phyloP scores from a whole-genome alignment of 2,797 vertebrate genomes.

The Phoeniculus purpureus region DNA sequence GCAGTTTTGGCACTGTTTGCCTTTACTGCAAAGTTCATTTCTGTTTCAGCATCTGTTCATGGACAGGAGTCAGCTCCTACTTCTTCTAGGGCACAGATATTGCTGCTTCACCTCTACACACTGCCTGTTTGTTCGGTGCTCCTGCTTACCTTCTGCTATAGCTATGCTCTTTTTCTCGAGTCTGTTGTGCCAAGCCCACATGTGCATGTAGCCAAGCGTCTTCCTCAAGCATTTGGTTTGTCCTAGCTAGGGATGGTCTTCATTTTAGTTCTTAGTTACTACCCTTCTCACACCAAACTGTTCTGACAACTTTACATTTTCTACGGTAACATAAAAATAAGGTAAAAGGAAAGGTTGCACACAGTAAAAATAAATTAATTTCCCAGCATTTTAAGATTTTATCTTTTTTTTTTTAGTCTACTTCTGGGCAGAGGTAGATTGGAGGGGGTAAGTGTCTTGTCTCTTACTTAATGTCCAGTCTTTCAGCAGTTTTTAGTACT shows the following conservation, averaged over 20 bases:
- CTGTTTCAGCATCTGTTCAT: constrained; percentile 51
- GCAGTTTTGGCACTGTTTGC: constrained; percentile 32
- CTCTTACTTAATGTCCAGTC: constrained; percentile 22
- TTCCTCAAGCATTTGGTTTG: neutral
- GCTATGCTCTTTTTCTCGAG: neutral
- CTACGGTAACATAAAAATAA: neutral
- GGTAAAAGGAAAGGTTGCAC: neutral
- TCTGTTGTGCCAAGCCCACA: neutral
- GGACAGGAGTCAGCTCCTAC: neutral
- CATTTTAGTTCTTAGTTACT: neutral
- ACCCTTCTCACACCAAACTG: neutral
- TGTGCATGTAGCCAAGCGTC: neutral
- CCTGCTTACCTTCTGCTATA: neutral
- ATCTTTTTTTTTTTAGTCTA: neutral
- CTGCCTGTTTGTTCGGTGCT: neutral
- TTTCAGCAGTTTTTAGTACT: neutral
- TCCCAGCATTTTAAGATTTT: neutral
- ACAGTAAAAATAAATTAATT: neutral
- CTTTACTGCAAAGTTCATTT: constrained; percentile 32
- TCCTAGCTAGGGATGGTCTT: neutral
- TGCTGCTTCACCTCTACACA: neutral
- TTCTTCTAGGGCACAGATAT: neutral
- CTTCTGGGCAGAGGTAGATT: neutral
- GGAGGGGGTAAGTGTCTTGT: neutral
- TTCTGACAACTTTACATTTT: constrained; percentile 8